Evolutionary conservation across 2,797 vertebrate species (phyloP), one percentile per base, ranked within the genome.

Genomic region (Chiloscyllium punctatum): DNA sequence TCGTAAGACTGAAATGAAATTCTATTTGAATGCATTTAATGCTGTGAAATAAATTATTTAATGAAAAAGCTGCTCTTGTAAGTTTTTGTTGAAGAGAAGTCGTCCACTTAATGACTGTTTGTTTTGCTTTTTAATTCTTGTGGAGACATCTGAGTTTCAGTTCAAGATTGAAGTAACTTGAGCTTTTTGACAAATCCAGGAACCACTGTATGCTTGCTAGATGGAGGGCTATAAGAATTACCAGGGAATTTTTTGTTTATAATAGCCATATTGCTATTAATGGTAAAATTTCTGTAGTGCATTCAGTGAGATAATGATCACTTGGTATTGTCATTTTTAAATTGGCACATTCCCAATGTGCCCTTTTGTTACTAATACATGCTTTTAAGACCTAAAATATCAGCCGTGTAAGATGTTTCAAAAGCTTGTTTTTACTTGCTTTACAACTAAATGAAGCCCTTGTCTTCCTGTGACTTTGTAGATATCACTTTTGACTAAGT

Each of bases 131-230:
- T 25, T 71, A 94, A 51, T 21, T 18, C 27, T 1, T 57, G 53
- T 95, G 94, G 71, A 33, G 27, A 94, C 71, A 53, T 74, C 23
- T 94, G 48, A 27, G 15, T 8, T 42, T 94, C 48, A 51, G 42
- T 94, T 94, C 53, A 23, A 95, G 48, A 23, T 71, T 95, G 71
- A 27, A 95, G 48, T 77, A 53, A 95, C 6, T 71, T 48, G 15
- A 74, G 71, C 51, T 95, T 95, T 74, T 95, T 72, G 94, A 95
- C 94, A 95, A 95, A 95, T 53, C 94, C 69, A 77, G 68, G 69
- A 95, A 77, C 30, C 30, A 72, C 8, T 95, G 53, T n/a, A 62
- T 33, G 27, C 69, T n/a, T 57, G 48, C 48, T 95, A 48, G 94
- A 53, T 77, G 69, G 71, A 95, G 48, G 69, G 71, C 94, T 77